Evolutionary conservation across 2,113 vertebrate species (phyloP).

Genomic region (Furnarius figulus): DNA sequence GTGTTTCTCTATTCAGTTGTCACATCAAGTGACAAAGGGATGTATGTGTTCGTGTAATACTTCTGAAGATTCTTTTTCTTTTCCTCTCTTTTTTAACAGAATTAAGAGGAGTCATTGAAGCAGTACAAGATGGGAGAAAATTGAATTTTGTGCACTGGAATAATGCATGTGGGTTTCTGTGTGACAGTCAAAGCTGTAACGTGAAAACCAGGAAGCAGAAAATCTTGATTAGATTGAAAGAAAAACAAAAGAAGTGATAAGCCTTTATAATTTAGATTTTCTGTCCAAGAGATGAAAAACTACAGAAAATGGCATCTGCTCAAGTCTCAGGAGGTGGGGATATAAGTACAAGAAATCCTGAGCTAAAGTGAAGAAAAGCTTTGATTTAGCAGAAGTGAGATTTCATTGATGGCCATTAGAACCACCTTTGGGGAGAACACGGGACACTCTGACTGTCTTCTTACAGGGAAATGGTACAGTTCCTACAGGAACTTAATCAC

Average conservation of each 20-base stretch:
- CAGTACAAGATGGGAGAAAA: slow-evolving; percentile 15
- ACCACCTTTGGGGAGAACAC: not conserved
- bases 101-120: slow-evolving; percentile 24
- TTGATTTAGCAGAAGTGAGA: not conserved
- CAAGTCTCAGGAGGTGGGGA: not conserved
- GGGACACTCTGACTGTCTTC: not conserved
- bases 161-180: not conserved
- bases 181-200: not conserved
- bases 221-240: slow-evolving; percentile 1
- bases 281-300: not conserved
- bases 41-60: not conserved
- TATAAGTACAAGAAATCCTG: not conserved
- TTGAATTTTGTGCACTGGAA: slow-evolving; percentile 6
- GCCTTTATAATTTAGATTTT: slow-evolving; percentile 12
- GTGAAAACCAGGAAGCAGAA: slow-evolving; percentile 5
- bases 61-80: not conserved
- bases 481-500: not conserved
- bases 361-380: not conserved
- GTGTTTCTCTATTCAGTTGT: not conserved
- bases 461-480: not conserved
- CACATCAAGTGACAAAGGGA: not conserved
- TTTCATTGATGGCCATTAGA: not conserved
- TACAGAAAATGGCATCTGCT: not conserved
- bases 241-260: slow-evolving; percentile 12
- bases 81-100: not conserved